Conservation (phyloP, 92 coral and sea anemone genomes). For the Epizoanthus rinbou region DNA sequence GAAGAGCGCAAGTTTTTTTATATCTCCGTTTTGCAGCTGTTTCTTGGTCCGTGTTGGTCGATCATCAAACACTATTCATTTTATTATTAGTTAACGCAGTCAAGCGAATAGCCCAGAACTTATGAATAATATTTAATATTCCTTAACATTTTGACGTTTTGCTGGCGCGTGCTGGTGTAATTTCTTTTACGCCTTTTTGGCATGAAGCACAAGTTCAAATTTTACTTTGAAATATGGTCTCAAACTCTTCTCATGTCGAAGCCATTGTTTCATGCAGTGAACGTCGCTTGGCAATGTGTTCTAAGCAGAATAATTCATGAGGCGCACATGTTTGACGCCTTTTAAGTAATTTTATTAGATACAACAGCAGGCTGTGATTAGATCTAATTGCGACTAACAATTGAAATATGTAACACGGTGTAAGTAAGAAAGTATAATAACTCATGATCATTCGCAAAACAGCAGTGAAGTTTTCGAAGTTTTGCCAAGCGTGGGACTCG, state of each 20-base stretch:
- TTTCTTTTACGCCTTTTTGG: constrained; percentile 8
- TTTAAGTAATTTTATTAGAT: constrained; percentile 82
- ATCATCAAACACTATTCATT: constrained; percentile 72
- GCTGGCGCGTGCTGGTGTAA: constrained; percentile 8
- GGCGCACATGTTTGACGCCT: constrained; percentile 78
- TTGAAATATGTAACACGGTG: constrained; percentile 51
- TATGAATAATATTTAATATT: constrained; percentile 28
- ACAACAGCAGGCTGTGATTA: constrained; percentile 75
- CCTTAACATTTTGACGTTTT: neutral
- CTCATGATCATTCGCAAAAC: neutral
- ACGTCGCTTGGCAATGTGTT: constrained; percentile 48
- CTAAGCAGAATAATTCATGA: constrained; percentile 64
- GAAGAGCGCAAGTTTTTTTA: constrained; percentile 26
- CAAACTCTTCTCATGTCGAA: neutral
- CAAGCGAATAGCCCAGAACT: constrained; percentile 56
- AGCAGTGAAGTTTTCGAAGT: neutral
- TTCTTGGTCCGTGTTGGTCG: constrained; percentile 57
- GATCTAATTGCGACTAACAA: constrained; percentile 60
- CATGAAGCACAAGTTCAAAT: constrained; percentile 12
- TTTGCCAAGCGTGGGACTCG: neutral
- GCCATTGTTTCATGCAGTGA: constrained; percentile 20
- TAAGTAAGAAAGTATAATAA: constrained; percentile 31
- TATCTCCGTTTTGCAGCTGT: constrained; percentile 51
- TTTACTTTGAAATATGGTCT: neutral
- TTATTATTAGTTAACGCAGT: constrained; percentile 68